Evolutionary conservation across 1,140 invertebrate genomes (phyloP), one percentile per base, ranked within the genome.

Genomic region (Whitmania pigra): DNA sequence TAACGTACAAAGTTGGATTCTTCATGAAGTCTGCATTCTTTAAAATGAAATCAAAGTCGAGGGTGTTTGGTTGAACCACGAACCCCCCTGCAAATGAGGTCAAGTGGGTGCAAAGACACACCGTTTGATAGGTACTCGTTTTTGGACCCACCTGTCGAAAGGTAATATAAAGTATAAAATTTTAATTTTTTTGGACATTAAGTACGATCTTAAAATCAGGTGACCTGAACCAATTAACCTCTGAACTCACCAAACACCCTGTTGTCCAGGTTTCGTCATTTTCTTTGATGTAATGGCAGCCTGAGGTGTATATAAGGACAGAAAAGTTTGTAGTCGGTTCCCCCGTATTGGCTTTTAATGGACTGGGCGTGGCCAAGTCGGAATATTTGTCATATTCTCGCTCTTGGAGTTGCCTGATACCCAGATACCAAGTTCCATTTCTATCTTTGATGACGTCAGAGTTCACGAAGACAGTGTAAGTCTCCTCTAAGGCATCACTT

Each of bases 1-100:
- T 85, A 69, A 84, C 77, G 75, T 86, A 86, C 60, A 86, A 81
- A 1, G 85, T 85, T 6, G 84, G 79, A 77, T 86, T 86, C 76
- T 85, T 84, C 9, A 78, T 76, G 76, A 86, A 86, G 54, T 83
- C 83, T n/a, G 82, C 81, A 74, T 83, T 81, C 29, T 77, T 75
- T 27, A 83, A 81, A 6, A 83, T 77, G 71, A 80, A 82, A 71
- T 78, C 76, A 76, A 80, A 83, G 77, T 84, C 81, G 13, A 84
- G 81, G 20, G 77, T 77, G 72, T 83, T 83, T 0, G 82, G 82
- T 17, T 78, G 78, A 5, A 83, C 79, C 0, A 79, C 75, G 75
- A 79, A 82, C 18, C 81, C 80, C 18, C 80, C 78, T 15, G 78
- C 78, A 73, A 84, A 84, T 63, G 78, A 78, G 20, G 83, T 82